A percentile compares a stretch with the other conserved stretches of the same genome.
phyloP scores from a whole-genome alignment of 1,140 invertebrate genomes.

The Pogonus chalceus region DNA sequence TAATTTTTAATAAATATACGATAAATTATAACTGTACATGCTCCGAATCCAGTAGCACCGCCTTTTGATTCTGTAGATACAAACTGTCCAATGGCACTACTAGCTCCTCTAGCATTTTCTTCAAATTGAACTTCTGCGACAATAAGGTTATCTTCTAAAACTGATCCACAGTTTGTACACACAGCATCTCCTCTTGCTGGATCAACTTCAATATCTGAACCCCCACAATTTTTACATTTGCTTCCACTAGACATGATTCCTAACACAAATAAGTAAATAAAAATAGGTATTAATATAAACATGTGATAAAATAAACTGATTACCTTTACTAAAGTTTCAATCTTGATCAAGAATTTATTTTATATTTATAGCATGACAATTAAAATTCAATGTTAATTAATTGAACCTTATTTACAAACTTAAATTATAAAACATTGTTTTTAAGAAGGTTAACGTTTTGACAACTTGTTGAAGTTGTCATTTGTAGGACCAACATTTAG shows the following conservation, averaged over 20 bases:
- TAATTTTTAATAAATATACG: slow-evolving; percentile 11
- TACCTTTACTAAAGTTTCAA: too few species aligned
- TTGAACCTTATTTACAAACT: too few species aligned
- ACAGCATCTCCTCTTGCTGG: slow-evolving; percentile 87
- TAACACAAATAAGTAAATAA: too few species aligned
- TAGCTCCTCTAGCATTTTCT: slow-evolving; percentile 80
- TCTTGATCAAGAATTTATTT: too few species aligned
- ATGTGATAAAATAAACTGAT: too few species aligned
- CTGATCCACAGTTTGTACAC: slow-evolving; percentile 91
- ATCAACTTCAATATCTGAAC: slow-evolving; percentile 89
- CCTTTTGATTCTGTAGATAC: slow-evolving; percentile 81
- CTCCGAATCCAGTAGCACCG: slow-evolving; percentile 63
- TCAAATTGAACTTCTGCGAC: slow-evolving; percentile 94
- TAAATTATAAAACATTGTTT: too few species aligned
- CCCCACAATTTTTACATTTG: slow-evolving; percentile 87
- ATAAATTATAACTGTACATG: slow-evolving; percentile 23
- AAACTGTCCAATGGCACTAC: slow-evolving; percentile 84
- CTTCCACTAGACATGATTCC: slow-evolving; percentile 45
- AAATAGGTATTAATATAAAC: too few species aligned
- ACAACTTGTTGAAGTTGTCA: too few species aligned
- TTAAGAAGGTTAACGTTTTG: too few species aligned
- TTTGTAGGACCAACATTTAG: too few species aligned
- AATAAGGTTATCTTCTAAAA: slow-evolving; percentile 92
- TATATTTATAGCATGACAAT: too few species aligned
- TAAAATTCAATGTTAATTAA: too few species aligned